Base-by-base conservation (phyloP, 2,888 invertebrate species). In the Onchidella celtica region DNA sequence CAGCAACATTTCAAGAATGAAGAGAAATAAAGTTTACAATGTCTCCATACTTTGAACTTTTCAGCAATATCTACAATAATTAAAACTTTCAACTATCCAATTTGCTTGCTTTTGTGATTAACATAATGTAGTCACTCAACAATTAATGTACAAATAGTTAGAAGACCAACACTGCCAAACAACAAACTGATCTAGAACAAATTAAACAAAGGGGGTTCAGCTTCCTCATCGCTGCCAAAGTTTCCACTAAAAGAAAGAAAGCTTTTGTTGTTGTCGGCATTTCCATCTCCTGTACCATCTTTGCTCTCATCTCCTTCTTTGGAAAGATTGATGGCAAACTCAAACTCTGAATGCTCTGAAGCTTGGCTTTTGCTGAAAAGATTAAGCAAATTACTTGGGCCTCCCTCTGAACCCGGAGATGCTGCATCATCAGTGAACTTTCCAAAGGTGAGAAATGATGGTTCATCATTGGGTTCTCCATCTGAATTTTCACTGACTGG, bases 121-220 rank as follows among this genome's bases (percentile, higher is more conserved):
- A n/a, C n/a, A n/a, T n/a, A n/a, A n/a, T n/a, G n/a, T n/a, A n/a
- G n/a, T n/a, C n/a, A n/a, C n/a, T n/a, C n/a, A n/a, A n/a, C n/a
- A n/a, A n/a, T n/a, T n/a, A n/a, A n/a, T n/a, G n/a, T n/a, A n/a
- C n/a, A n/a, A n/a, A n/a, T n/a, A n/a, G n/a, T n/a, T n/a, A n/a
- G n/a, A n/a, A n/a, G n/a, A n/a, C n/a, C n/a, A n/a, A n/a, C n/a
- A n/a, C n/a, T n/a, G n/a, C n/a, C n/a, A n/a, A n/a, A n/a, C n/a
- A n/a, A n/a, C n/a, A n/a, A n/a, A n/a, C n/a, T n/a, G n/a, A n/a
- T n/a, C n/a, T n/a, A 75, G 47, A 75, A 75, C 34, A 75, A 75
- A 74, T 74, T 74, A 65, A 75, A 75, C 75, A 65, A 34, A n/a
- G 75, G 63, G 29, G 38, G 29, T 1, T 75, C 75, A 47, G 32